Conservation (phyloP, 2,113 vertebrate genomes). For the Collichthys lucidus region DNA sequence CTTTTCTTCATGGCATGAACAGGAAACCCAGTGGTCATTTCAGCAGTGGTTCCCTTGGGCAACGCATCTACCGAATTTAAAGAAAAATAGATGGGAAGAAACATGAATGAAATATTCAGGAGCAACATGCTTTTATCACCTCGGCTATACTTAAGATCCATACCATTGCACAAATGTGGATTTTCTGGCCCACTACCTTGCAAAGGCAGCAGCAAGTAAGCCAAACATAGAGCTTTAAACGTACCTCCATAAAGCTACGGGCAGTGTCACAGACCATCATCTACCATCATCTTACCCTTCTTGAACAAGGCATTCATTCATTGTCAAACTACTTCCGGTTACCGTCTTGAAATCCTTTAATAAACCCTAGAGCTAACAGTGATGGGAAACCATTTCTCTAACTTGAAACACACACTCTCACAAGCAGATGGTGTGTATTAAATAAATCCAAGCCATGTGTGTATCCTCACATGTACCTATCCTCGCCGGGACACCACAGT, state of each 20-base stretch:
- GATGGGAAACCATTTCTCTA: not conserved
- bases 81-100: not conserved
- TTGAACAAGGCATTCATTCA: not conserved
- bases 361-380: conserved; percentile 6
- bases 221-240: not conserved
- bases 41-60: conserved; percentile 1
- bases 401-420: conserved; percentile 1
- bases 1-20: not conserved
- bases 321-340: not conserved
- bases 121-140: conserved; percentile 2
- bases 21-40: not conserved
- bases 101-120: not conserved
- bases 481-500: not conserved
- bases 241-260: not conserved
- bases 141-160: not conserved
- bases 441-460: conserved; percentile 30
- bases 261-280: not conserved
- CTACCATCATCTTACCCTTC: not conserved
- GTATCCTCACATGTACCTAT: conserved; percentile 17
- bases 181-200: not conserved
- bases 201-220: conserved; percentile 12
- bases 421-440: conserved; percentile 22
- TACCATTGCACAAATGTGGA: conserved; percentile 12
- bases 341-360: conserved; percentile 1
- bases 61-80: not conserved